Base-by-base conservation (phyloP, 2,113 vertebrate species). In the Sialia sialis region DNA sequence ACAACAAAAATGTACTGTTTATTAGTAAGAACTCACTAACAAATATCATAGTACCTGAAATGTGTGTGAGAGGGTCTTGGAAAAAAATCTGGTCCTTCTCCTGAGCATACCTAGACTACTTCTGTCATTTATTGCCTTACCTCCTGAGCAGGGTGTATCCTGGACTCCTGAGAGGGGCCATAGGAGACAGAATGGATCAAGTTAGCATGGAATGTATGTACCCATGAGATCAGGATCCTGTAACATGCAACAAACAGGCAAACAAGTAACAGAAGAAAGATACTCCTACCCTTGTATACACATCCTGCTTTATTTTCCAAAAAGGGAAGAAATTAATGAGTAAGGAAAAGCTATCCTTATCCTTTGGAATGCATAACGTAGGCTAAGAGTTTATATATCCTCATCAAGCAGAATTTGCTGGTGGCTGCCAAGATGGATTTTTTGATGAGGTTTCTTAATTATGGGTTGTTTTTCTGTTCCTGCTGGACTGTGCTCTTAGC, bases 371-470 rank as follows among this genome's bases (percentile, higher is more conserved):
- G 70, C 32, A 59, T 63, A 90, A 59, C 0, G 0, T 46, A 36
- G 79, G 52, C 67, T 93, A 74, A 91, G 84, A 69, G 59, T 83
- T 95, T 66, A 41, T 49, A 41, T 49, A 29, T 76, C 23, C 19
- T 54, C 43, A 2, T 74, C 39, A 63, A 86, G 30, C 13, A 91
- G 84, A 73, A 77, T 85, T 85, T 87, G 18, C 74, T 93, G 63
- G 43, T 85, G 70, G 78, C 67, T 95, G 59, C 89, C 93, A 81
- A 80, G 46, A 46, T 52, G 58, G 54, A 38, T 63, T 85, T 94
- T 94, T 90, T 83, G 13, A 55, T 85, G 84, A 73, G 70, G 59
- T 73, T 94, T 83, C 63, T 93, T 87, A 95, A 85, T 52, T 77
- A 68, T 16, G 30, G 32, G 30, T 67, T 95, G 30, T 80, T 22